phyloP scores from a whole-genome alignment of 1,140 invertebrate species.

The Atta cephalotes region DNA sequence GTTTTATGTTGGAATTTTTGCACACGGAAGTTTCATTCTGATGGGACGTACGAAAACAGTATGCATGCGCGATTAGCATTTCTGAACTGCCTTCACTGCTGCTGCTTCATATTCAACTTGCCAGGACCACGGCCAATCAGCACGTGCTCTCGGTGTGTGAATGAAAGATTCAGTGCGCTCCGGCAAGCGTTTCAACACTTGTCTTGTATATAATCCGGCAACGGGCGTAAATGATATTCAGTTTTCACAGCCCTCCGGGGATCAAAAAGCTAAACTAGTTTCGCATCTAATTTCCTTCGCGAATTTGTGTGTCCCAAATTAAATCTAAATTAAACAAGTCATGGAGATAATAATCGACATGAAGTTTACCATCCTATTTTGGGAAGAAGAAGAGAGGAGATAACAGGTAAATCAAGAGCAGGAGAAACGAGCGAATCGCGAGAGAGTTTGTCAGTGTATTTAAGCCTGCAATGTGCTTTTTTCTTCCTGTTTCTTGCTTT shows the following conservation, averaged over 20 bases:
- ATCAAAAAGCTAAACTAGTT: constrained; percentile 62
- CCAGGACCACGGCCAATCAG: constrained; percentile 47
- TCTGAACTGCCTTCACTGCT: constrained; percentile 44
- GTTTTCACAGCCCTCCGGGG: constrained; percentile 65
- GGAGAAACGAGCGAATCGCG: background rate
- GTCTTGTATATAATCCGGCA: constrained; percentile 56
- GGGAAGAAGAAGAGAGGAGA: too few relatives aligned
- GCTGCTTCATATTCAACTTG: constrained; percentile 57
- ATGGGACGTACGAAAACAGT: constrained; percentile 45
- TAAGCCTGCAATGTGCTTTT: too few relatives aligned
- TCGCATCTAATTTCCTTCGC: constrained; percentile 48
- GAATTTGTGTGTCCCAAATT: constrained; percentile 70
- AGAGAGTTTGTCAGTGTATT: too few relatives aligned
- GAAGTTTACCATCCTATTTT: background rate
- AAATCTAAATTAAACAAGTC: constrained; percentile 80
- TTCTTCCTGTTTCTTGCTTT: too few relatives aligned
- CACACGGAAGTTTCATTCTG: constrained; percentile 5
- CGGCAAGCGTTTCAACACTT: constrained; percentile 43
- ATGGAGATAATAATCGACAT: background rate
- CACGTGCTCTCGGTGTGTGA: constrained; percentile 34
- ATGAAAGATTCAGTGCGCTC: constrained; percentile 62
- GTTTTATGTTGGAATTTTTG: constrained; percentile 49
- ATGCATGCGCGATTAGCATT: constrained; percentile 62
- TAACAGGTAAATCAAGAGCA: constrained; percentile 3
- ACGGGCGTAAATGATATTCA: constrained; percentile 44